Conservation (phyloP, 2,888 invertebrate genomes). For the Tryphoninae sp. region DNA sequence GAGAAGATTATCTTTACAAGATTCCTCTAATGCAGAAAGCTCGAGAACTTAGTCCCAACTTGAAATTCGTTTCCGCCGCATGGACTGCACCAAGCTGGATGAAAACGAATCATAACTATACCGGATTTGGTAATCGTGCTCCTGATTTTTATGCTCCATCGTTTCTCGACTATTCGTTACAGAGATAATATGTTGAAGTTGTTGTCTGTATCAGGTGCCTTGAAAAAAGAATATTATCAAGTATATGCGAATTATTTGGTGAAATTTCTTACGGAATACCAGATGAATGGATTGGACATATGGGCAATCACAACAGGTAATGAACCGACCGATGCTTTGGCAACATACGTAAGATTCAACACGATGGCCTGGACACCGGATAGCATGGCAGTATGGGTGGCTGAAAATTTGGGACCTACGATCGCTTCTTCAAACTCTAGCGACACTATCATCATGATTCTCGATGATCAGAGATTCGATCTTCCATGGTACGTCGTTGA, state of each 20-base stretch:
- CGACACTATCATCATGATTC: constrained; percentile 86
- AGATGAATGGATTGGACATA: constrained; percentile 85
- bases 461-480: constrained; percentile 88
- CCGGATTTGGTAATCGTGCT: constrained; percentile 82
- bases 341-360: constrained; percentile 85
- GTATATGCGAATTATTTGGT: constrained; percentile 91
- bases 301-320: constrained; percentile 96
- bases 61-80: constrained; percentile 83
- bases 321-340: constrained; percentile 88
- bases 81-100: constrained; percentile 89
- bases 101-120: constrained; percentile 85
- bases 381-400: constrained; percentile 85
- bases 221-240: constrained; percentile 85
- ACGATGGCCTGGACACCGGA: constrained; percentile 89
- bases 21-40: constrained; percentile 83
- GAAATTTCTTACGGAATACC: constrained; percentile 90
- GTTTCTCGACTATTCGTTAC: too few species aligned
- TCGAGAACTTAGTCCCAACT: constrained; percentile 79
- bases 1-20: constrained; percentile 88
- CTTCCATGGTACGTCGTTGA: constrained; percentile 86
- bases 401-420: constrained; percentile 88
- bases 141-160: too few species aligned
- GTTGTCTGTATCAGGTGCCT: constrained; percentile 77
- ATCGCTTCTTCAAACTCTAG: constrained; percentile 84
- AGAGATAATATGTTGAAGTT: neutral